Conservation (phyloP, 1,140 invertebrate genomes). For the Zophobas morio region DNA sequence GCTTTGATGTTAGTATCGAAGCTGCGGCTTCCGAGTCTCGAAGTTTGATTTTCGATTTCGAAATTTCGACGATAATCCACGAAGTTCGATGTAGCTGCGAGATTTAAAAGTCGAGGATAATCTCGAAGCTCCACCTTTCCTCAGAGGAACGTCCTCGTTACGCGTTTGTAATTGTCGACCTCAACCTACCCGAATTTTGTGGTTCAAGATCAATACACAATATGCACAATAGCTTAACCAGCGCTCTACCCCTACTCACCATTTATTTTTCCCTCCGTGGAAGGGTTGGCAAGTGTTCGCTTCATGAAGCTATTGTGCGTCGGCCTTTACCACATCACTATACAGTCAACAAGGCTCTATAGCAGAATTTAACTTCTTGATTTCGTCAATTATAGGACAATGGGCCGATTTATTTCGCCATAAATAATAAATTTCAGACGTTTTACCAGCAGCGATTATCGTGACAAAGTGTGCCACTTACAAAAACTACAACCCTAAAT, state of each 20-base stretch:
- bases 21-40: too few relatives aligned
- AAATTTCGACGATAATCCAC: too few relatives aligned
- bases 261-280: slow-evolving; percentile 30
- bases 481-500: slow-evolving; percentile 28
- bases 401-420: slow-evolving; percentile 32
- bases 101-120: too few relatives aligned
- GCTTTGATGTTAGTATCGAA: too few relatives aligned
- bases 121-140: too few relatives aligned
- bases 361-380: slow-evolving; percentile 28
- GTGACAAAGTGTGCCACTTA: slow-evolving; percentile 34
- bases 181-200: slow-evolving; percentile 19
- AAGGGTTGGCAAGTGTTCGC: slow-evolving; percentile 3
- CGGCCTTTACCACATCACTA: slow-evolving; percentile 23
- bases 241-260: background rate
- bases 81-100: too few relatives aligned
- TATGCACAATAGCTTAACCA: slow-evolving; percentile 19
- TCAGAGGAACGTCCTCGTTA: too few relatives aligned
- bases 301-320: slow-evolving; percentile 22
- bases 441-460: slow-evolving; percentile 22
- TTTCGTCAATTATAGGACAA: slow-evolving; percentile 33
- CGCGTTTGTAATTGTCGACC: background rate
- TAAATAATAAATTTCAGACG: slow-evolving; percentile 39
- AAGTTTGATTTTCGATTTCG: too few relatives aligned
- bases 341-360: slow-evolving; percentile 24
- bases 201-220: slow-evolving; percentile 27